Base-by-base conservation (phyloP, 2,113 vertebrate genomes). In the Percopsis transmontana region DNA sequence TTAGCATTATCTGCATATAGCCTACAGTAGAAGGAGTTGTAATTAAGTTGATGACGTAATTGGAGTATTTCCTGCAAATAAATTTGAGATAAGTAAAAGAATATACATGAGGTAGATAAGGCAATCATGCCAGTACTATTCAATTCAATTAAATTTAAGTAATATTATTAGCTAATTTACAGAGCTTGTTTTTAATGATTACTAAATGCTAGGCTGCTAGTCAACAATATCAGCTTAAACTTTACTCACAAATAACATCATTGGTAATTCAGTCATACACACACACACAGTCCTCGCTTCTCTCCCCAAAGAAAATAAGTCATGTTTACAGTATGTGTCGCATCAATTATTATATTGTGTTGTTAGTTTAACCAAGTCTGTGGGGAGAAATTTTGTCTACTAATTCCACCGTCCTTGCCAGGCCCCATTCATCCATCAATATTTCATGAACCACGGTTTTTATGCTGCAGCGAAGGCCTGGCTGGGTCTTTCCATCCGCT, bases 341-440 rank as follows among this genome's bases (percentile, higher is more conserved):
- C 68, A 84, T 86, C 74, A 80, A 79, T 89, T 86, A 87, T 69
- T 74, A 75, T 87, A 84, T 87, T 75, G 82, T 79, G 52, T 66
- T 72, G 72, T 71, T 48, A 65, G 60, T 64, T 52, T 33, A 11
- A 16, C 55, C 73, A 57, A 67, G 76, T 88, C 83, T 84, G 77
- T 33, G 54, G 87, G 85, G 83, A 45, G 64, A 81, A 56, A 85
- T 81, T 76, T 74, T 77, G 82, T 86, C 72, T 47, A 20, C 81
- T 82, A 86, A 91, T 90, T 85, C 79, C 69, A 76, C 68, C 68
- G 1, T 77, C 80, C 70, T 79, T 58, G 79, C 59, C 62, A 79
- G 79, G 11, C 80, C 45, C 76, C 80, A 84, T 88, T 81, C 83
- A 65, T 81, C 82, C 85, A 90, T 91, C 75, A 67, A 89, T 90